Evolutionary conservation across 2,797 vertebrate genomes (phyloP), one percentile per base, ranked within the genome.

Genomic region (Leuciscus waleckii): DNA sequence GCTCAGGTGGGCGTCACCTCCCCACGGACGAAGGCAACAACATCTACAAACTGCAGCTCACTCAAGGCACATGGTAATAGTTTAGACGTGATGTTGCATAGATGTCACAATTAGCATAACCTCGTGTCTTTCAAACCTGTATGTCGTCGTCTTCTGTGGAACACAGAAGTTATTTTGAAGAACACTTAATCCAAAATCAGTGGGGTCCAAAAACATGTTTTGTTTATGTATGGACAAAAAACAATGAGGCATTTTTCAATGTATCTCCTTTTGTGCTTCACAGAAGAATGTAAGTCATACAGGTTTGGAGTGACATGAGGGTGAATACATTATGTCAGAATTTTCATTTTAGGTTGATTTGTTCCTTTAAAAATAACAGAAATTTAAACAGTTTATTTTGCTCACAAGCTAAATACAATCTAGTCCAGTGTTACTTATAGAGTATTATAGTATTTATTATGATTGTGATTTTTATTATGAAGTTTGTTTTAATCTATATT

Each of bases 11-110:
- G 95, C 90, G 91, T 97, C 89, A 96, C 96, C 70, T 81, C 95
- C 85, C 95, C 96, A 0, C 94, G 96, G 91, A 95, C 95, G 1
- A 97, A 97, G 90, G 84, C 94, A 4, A 86, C 94, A 5, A 87
- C 92, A 9, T 7, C 88, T 63, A 43, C 83, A 61, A 91, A 93
- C 19, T 84, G 88, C 16, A 93, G 95, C 83, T 77, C 94, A 0
- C 88, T 96, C 87, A 97, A 97, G 92, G 94, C 95, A 81, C 95
- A 95, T 16, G 95, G 96, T 90, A 95, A 90, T 74, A 79, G 86
- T 89, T 88, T 1, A n/a, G 21, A 56, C 4, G 1, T 16, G 32
- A n/a, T 76, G 32, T 56, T n/a, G 35, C 13, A 39, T 39, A 17
- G 67, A 19, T 69, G 67, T 54, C 17, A 1, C 49, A 21, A 17